Conservation (phyloP, 2,113 vertebrate genomes). For the Semnornis frantzii region DNA sequence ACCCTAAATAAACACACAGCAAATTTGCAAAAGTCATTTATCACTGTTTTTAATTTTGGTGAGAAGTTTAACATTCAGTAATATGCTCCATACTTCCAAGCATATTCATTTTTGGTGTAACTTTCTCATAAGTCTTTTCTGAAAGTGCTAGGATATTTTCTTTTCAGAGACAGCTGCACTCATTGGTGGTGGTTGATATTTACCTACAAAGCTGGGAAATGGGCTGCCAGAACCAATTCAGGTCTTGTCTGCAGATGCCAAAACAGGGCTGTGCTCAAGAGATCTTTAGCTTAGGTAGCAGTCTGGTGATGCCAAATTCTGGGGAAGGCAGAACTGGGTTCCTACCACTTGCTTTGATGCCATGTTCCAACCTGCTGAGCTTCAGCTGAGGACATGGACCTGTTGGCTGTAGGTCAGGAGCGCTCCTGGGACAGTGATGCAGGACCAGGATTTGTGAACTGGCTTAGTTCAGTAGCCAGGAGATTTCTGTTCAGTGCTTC, state of each 20-base stretch:
- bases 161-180: neutral
- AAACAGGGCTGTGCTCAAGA: neutral
- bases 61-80: neutral
- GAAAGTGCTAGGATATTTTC: neutral
- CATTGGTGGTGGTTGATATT: accelerated
- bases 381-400: neutral
- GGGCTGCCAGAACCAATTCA: neutral
- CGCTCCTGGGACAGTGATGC: accelerated
- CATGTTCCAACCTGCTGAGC: neutral
- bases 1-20: neutral
- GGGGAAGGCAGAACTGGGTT: neutral
- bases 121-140: neutral
- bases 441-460: neutral
- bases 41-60: neutral
- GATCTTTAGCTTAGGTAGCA: neutral
- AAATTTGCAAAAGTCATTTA: neutral
- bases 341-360: neutral
- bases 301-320: neutral
- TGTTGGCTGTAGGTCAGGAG: neutral
- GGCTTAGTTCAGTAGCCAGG: neutral
- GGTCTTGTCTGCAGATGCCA: too few species aligned
- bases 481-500: neutral
- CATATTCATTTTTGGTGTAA: neutral
- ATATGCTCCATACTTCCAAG: neutral
- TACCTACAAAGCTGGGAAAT: neutral